Evolutionary conservation across 1,140 invertebrate genomes (phyloP), one percentile per base, ranked within the genome.

Genomic region (Danaus plexippus): DNA sequence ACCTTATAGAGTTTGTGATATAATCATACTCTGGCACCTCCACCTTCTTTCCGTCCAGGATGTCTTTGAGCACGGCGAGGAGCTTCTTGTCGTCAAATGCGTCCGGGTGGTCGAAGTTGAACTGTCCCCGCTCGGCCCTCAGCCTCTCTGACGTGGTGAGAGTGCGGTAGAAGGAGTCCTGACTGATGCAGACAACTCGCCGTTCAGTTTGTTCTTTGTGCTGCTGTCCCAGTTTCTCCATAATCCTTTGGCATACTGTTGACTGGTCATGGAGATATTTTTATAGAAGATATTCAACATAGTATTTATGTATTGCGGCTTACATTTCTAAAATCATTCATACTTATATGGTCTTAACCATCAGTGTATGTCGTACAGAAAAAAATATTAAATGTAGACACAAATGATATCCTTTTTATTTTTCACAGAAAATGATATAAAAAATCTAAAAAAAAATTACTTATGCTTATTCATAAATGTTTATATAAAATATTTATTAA

Each of bases 21-120:
- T 97, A 98, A 79, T 98, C 96, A 85, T 98, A 98, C 53, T 92
- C 90, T 42, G 96, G 95, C 59, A 99, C 92, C 81, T 95, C 90
- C 54, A 97, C 95, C 69, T 93, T 94, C 61, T 93, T 92, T 1
- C 96, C 96, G 67, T 91, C 90, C 6, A 95, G 87, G 61, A 99
- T 94, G 68, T 94, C 92, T 65, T 91, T 90, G 32, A 99, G 83
- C 0, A 94, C 96, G 49, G 92, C 88, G 13, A 92, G 86, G 71
- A 98, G 93, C 12, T 96, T 87, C 47, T 94, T 92, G 74, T 96
- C 92, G 80, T 98, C 94, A 82, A 98, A 96, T 0, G 96, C 95
- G 87, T 96, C 94, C 18, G 98, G 98, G 89, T 99, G 98, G 87
- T 99, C 98, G 88, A 99, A 99, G 88, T 99, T 98, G 73, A 95